These are phyloP conservation scores for Enteromius thamalakanensis DNA, from an alignment of 2,797 vertebrate species.

Conservation along the genomic window DNA sequence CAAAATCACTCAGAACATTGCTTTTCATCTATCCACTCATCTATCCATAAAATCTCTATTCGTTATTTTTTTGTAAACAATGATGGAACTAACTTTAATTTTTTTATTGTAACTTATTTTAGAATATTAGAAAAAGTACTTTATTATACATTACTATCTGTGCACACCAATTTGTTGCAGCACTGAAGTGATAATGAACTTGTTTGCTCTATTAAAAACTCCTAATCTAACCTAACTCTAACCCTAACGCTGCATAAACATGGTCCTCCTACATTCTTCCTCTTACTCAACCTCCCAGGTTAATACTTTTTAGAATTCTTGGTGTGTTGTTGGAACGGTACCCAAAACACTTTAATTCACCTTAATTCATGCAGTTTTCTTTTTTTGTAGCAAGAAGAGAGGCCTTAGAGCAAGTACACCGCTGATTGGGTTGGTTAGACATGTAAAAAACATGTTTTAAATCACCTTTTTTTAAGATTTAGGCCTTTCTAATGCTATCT, in stretches of 20 bases:
- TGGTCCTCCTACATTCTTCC: background rate
- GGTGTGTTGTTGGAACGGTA: conserved; percentile 7
- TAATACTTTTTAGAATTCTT: conserved; percentile 64
- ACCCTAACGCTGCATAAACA: conserved; percentile 6
- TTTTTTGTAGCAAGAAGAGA: background rate
- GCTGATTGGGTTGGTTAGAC: background rate
- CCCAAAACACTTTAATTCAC: background rate
- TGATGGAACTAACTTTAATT: background rate
- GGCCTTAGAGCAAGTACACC: background rate
- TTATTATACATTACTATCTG: background rate
- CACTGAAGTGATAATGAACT: background rate
- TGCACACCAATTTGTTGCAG: background rate
- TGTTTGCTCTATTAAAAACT: conserved; percentile 51
- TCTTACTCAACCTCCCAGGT: conserved; percentile 47
- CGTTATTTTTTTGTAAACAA: background rate
- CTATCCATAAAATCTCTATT: background rate
- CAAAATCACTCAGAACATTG: background rate
- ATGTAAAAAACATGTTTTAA: background rate
- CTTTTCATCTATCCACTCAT: background rate
- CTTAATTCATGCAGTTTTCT: background rate
- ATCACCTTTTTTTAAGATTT: conserved; percentile 15
- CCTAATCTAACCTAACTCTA: too few relatives aligned
- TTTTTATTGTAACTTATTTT: background rate
- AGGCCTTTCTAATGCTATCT: conserved; percentile 68
- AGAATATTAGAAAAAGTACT: background rate